phyloP scores from a whole-genome alignment of 2,888 invertebrate species.

The Tortrix viridana region DNA sequence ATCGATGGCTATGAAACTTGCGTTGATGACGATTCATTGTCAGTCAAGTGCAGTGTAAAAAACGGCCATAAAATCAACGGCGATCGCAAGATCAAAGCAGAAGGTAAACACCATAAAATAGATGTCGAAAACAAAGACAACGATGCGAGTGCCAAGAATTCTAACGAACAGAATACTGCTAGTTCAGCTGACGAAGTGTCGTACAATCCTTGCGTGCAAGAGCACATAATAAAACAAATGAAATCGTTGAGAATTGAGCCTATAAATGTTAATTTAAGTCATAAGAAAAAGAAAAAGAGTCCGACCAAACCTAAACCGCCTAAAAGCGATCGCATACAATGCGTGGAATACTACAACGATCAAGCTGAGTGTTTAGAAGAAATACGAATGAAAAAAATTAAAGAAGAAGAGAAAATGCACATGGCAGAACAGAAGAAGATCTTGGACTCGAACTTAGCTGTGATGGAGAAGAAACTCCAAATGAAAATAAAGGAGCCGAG shows the following conservation, averaged over 20 bases:
- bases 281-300: conserved; percentile 68
- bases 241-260: conserved; percentile 77
- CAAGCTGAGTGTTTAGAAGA: conserved; percentile 85
- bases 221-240: conserved; percentile 81
- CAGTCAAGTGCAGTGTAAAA: conserved; percentile 63
- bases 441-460: conserved; percentile 61
- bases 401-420: conserved; percentile 68
- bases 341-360: conserved; percentile 86
- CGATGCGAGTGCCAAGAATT: conserved; percentile 66
- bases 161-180: conserved; percentile 55
- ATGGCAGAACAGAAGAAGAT: conserved; percentile 70
- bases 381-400: conserved; percentile 67
- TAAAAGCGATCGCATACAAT: conserved; percentile 65
- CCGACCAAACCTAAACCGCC: conserved; percentile 75
- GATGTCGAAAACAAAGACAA: conserved; percentile 67
- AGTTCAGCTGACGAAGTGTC: conserved; percentile 61
- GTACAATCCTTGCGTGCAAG: conserved; percentile 73
- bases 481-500: conserved; percentile 66
- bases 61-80: conserved; percentile 72
- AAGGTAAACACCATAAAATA: conserved; percentile 73
- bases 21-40: conserved; percentile 84
- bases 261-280: conserved; percentile 68
- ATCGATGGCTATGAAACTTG: conserved; percentile 86
- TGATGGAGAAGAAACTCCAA: conserved; percentile 66
- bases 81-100: conserved; percentile 71